These are phyloP conservation scores for Oligia latruncula DNA, from an alignment of 2,888 invertebrate genomes.

Conservation along the genomic window DNA sequence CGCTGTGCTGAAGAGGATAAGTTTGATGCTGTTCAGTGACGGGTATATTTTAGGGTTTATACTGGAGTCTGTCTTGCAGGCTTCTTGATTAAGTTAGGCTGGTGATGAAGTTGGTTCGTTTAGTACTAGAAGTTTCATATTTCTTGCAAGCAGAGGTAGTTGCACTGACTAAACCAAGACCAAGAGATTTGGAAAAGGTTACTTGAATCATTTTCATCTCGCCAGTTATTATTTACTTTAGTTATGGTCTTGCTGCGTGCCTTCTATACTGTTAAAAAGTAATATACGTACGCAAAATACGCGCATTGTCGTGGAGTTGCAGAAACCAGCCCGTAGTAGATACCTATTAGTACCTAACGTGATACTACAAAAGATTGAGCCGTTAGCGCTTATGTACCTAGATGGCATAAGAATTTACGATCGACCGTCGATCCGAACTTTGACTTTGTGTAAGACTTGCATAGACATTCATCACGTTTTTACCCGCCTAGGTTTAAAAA, in stretches of 20 bases:
- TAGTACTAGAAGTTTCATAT: not conserved
- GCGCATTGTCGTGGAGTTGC: too few species aligned
- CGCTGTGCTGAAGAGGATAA: not conserved
- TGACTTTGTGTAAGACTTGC: conserved; percentile 6
- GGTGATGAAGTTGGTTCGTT: not conserved
- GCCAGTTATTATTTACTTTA: not conserved
- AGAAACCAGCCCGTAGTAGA: too few species aligned
- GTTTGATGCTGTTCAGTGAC: not conserved
- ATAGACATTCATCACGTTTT: not conserved
- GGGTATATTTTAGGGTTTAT: conserved; percentile 5
- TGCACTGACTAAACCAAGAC: not conserved
- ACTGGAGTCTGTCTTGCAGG: conserved; percentile 3
- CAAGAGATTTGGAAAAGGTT: not conserved
- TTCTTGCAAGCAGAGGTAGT: not conserved
- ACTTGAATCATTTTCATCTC: not conserved
- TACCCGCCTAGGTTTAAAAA: not conserved
- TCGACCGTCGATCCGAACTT: conserved; percentile 57
- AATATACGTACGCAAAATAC: too few species aligned
- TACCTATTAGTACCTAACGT: too few species aligned
- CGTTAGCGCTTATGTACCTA: conserved; percentile 54
- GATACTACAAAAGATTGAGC: conserved; percentile 57
- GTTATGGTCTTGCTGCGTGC: not conserved
- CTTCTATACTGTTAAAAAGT: conserved; percentile 34
- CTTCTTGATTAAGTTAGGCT: not conserved
- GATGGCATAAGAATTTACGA: conserved; percentile 61